Evolutionary conservation across 2,888 invertebrate genomes (phyloP), one percentile per base, ranked within the genome.

Genomic region (Acanthacorydalis orientalis): DNA sequence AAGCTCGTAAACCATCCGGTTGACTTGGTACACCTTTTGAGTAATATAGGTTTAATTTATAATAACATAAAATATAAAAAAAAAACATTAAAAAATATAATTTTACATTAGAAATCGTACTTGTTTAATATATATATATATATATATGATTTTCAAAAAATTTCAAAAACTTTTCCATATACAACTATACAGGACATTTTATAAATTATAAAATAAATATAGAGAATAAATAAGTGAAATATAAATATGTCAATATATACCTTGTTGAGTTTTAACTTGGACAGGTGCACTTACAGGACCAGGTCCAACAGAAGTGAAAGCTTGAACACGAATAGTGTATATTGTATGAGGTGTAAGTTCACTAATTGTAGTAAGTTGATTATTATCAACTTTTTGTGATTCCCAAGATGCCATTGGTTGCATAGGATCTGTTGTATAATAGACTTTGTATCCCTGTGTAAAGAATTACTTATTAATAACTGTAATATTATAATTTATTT

Each of bases 241-340:
- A 9, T 3, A 8, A 9, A 15, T 12, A 9, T 9, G 1, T 34
- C 4, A 11, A n/a, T 16, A 23, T 31, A 11, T 46, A 86, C 86
- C 97, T 79, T 91, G 93, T 61, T 92, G 91, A 31, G 95, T 96
- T 71, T 93, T 91, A 57, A 96, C 93, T 67, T 92, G 91, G n/a
- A 95, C 90, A n/a, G 93, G 89, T 4, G 84, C 78, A 54, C 95
- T 95, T 55, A 92, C 76, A 1, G 97, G 97, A 43, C 97, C 95
- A 39, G 90, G 89, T 1, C 97, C 97, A 51, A 93, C 89, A 12
- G 86, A 88, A 7, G 95, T 95, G 64, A 84, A 85, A 1, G 92
- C 92, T 62, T 91, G 91, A 4, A 93, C 93, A 49, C 88, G 75
- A 58, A 96, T 90, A 44, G 93, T 92, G 68, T 96, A 96, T 53